Evolutionary conservation across 2,888 invertebrate genomes (phyloP).

Genomic region (Meandrusa payeni): DNA sequence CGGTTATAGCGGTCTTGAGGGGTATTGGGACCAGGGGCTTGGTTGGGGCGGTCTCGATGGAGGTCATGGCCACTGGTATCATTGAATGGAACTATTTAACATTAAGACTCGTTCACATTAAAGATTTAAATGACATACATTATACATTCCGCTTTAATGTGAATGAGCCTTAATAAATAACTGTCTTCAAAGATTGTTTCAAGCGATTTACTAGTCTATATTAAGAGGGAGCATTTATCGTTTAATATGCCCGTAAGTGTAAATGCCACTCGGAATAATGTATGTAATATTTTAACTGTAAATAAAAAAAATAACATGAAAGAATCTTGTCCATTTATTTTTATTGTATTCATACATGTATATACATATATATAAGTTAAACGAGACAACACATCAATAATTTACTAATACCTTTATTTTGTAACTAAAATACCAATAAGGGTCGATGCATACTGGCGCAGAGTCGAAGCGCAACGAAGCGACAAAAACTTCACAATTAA

Average conservation of each 20-base stretch:
- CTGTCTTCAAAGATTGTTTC: not conserved
- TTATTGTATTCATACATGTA: too few species aligned
- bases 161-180: not conserved
- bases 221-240: conserved; percentile 11
- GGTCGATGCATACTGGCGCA: too few species aligned
- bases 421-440: too few species aligned
- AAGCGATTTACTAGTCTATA: conserved; percentile 17
- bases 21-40: conserved; percentile 8
- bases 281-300: conserved; percentile 5
- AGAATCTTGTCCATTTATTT: conserved; percentile 20
- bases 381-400: conserved; percentile 33
- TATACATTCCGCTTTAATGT: not conserved
- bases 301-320: conserved; percentile 15
- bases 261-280: not conserved
- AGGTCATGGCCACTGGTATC: conserved; percentile 20
- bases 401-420: conserved; percentile 43
- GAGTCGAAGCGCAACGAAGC: too few species aligned
- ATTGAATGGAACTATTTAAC: conserved; percentile 11
- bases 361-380: conserved; percentile 17
- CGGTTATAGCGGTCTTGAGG: conserved; percentile 9
- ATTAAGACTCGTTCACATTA: conserved; percentile 9
- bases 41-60: conserved; percentile 19
- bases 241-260: not conserved
- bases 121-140: not conserved
- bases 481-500: too few species aligned